Evolutionary conservation across 1,140 invertebrate genomes (phyloP).

Genomic region (Eumeta japonica): DNA sequence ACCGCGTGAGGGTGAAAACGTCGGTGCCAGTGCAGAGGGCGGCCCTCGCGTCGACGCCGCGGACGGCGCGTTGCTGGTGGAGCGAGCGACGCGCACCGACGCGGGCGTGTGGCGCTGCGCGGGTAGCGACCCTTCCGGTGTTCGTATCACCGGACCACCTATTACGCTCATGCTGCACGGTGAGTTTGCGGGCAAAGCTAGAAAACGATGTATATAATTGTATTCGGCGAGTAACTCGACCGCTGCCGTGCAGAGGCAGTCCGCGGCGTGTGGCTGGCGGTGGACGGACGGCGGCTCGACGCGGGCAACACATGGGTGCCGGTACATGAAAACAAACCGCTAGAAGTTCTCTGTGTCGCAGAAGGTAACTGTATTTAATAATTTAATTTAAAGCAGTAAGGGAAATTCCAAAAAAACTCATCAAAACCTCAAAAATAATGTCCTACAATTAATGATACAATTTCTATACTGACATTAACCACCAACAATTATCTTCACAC

Average conservation of each 20-base stretch:
- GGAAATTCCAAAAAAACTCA: no score
- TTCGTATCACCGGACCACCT: conserved; percentile 26
- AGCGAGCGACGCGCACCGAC: conserved; percentile 34
- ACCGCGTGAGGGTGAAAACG: not conserved
- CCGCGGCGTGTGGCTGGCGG: conserved; percentile 73
- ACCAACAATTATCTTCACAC: no score
- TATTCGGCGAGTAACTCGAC: not conserved
- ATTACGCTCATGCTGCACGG: conserved; percentile 37
- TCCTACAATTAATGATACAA: no score
- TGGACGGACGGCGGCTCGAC: conserved; percentile 76
- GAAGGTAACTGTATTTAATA: conserved; percentile 59
- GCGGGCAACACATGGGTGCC: conserved; percentile 81
- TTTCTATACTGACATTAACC: no score
- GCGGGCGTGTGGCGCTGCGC: conserved; percentile 39
- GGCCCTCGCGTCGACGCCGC: conserved; percentile 18
- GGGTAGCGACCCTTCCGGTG: conserved; percentile 21
- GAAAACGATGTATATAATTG: not conserved
- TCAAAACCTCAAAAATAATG: no score
- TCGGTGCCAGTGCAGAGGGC: conserved; percentile 3
- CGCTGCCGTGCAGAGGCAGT: conserved; percentile 64
- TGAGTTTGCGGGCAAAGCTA: conserved; percentile 8
- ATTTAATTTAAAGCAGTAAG: conserved; percentile 1
- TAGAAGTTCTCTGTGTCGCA: conserved; percentile 77
- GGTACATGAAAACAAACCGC: conserved; percentile 75
- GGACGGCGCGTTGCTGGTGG: conserved; percentile 25